Evolutionary conservation across 2,113 vertebrate species (phyloP).

Genomic region (Gallinago media): DNA sequence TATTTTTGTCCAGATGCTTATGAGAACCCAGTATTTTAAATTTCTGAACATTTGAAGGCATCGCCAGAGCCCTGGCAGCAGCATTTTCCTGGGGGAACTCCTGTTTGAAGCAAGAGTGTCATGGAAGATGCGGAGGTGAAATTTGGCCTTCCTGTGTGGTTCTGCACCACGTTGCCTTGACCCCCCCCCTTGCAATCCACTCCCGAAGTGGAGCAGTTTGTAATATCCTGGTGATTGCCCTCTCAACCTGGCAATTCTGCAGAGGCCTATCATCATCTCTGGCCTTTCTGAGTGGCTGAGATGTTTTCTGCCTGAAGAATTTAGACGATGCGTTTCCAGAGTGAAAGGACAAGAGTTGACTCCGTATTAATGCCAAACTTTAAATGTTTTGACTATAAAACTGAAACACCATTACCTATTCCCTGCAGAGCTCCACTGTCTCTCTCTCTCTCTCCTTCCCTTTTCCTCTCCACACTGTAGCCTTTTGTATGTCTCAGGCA

Average conservation of each 20-base stretch:
- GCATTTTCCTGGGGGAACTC: background rate
- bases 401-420: constrained; percentile 64
- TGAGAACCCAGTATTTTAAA: background rate
- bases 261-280: background rate
- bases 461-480: constrained; percentile 44
- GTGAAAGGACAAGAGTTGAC: constrained; percentile 39
- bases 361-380: constrained; percentile 40
- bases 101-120: background rate
- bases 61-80: background rate
- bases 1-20: background rate
- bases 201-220: background rate
- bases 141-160: background rate
- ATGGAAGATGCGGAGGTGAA: background rate
- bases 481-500: constrained; percentile 68
- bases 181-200: background rate
- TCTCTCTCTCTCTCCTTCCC: background rate
- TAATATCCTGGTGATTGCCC: background rate
- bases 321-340: background rate
- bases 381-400: constrained; percentile 68
- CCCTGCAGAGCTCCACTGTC: constrained; percentile 26
- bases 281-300: background rate
- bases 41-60: background rate
- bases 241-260: background rate
- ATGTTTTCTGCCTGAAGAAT: background rate
- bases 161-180: accelerated